Evolutionary conservation across 2,888 invertebrate species (phyloP), one percentile per base, ranked within the genome.

Genomic region (Parelbella ahira): DNA sequence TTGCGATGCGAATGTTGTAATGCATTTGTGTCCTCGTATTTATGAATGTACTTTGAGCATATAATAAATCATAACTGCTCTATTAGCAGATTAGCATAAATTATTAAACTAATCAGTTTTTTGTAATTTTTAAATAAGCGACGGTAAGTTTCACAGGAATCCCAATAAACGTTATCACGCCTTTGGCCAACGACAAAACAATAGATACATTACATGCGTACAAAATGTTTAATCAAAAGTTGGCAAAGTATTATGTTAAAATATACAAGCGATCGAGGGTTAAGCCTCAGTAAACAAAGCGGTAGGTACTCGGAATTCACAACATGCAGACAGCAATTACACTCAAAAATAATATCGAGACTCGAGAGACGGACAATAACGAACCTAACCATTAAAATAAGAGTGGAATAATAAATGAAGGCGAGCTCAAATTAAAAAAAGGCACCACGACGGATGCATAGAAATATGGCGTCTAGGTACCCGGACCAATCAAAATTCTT

Each of bases 401-500:
- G 78, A 83, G 73, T 61, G 72, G 83, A 82, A 83, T 84, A 82
- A 77, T 81, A 81, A 83, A 83, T 71, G 78, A 76, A 69, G 68
- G 58, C 49, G 53, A 58, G 60, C 62, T 68, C 60, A 72, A 80
- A 77, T 73, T 50, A 51, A 54, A 53, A 58, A 55, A 52, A 54
- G 50, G 58, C 50, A 37, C 62, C 69, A 67, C 75, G 69, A 65
- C 70, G 75, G 77, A 79, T 79, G 83, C 82, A 81, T 79, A 81
- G 83, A 78, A 79, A 83, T 81, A 82, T 79, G 76, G 78, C 78
- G 74, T 55, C 61, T 48, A 49, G 45, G 41, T 66, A 67, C 68
- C 58, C 62, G 63, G 75, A 80, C 84, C 84, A 87, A 87, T 87
- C 86, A 86, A 86, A 86, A 86, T 86, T 83, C 83, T 74, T 79